Base-by-base conservation (phyloP, 1,140 invertebrate species). In the Halictus rubicundus region DNA sequence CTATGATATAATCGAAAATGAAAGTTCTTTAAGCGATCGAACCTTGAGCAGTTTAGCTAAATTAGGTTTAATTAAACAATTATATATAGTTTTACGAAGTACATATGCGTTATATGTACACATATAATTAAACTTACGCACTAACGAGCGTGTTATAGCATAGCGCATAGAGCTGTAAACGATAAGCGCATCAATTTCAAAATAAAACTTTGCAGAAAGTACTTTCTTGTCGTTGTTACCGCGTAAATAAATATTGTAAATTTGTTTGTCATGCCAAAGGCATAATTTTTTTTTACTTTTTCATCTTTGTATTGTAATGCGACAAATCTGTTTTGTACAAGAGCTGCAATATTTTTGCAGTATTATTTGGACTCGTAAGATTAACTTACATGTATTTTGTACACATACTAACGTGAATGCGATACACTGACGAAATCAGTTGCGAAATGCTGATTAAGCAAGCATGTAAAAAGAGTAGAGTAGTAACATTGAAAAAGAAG, bases 341-440 rank as follows among this genome's bases (percentile, higher is more conserved):
- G 25, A 32, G 21, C 10, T 25, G 8, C 12, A 66, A 25, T 59
- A 32, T 4, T 52, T 52, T 32, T 32, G 8, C 2, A 61, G 25
- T 61, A 19, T 39, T 54, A 4, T 25, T 42, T 68, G 19, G 72
- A 54, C 4, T 32, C n/a, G 14, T 63, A 61, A 68, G 42, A 79
- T 74, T 71, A 75, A 52, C 9, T 37, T 68, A 59, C 21, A 82
- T 83, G 69, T 81, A 63, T 83, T 54, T 76, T 79, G 14, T 68
- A 54, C 23, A 16, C 7, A 73, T 49, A 72, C 16, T 54, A 57
- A 66, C 75, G 66, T 83, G 61, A 83, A 52, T 39, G 66, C 46
- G n/a, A 27, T 60, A 54, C 39, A 68, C 80, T 89, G 88, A 87
- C 86, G 88, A 87, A 88, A 89, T 78, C 69, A 66, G 65, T 89